These are phyloP conservation scores for Matsumurasca onukii DNA, from an alignment of 1,140 invertebrate species.

Conservation along the genomic window DNA sequence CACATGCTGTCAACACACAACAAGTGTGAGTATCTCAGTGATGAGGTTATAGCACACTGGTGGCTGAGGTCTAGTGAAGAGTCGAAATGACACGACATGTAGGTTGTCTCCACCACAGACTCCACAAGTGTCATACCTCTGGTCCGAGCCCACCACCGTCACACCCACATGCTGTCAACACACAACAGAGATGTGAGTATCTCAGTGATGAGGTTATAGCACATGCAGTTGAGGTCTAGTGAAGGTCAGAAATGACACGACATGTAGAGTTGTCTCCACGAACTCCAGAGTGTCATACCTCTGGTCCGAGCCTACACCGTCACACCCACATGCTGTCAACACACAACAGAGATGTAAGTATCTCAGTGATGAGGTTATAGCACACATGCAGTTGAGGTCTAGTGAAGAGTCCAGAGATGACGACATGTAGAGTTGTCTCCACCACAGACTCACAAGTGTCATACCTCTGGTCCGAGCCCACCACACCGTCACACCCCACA, in stretches of 20 bases:
- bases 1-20: too few species aligned
- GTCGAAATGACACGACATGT: constrained; percentile 74
- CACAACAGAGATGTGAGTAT: too few species aligned
- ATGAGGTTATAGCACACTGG: constrained; percentile 83
- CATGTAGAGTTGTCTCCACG: constrained; percentile 65
- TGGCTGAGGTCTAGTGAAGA: constrained; percentile 77
- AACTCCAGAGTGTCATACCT: constrained; percentile 65
- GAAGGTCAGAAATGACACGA: constrained; percentile 83
- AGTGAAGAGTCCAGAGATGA: constrained; percentile 85
- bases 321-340: constrained; percentile 67
- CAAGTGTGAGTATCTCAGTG: constrained; percentile 78
- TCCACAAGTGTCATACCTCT: constrained; percentile 62
- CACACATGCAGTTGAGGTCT: constrained; percentile 72
- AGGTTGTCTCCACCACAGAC: constrained; percentile 68
- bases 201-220: constrained; percentile 86
- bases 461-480: constrained; percentile 58
- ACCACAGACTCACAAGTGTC: constrained; percentile 68
- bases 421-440: constrained; percentile 68
- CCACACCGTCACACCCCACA: constrained; percentile 70
- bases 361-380: constrained; percentile 84
- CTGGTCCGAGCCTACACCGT: constrained; percentile 64
- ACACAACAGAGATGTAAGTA: too few species aligned
- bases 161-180: constrained; percentile 68
- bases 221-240: constrained; percentile 72
- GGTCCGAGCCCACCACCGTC: constrained; percentile 65